phyloP scores from a whole-genome alignment of 2,888 invertebrate genomes.

The Imbricaverruca yamaguchii region DNA sequence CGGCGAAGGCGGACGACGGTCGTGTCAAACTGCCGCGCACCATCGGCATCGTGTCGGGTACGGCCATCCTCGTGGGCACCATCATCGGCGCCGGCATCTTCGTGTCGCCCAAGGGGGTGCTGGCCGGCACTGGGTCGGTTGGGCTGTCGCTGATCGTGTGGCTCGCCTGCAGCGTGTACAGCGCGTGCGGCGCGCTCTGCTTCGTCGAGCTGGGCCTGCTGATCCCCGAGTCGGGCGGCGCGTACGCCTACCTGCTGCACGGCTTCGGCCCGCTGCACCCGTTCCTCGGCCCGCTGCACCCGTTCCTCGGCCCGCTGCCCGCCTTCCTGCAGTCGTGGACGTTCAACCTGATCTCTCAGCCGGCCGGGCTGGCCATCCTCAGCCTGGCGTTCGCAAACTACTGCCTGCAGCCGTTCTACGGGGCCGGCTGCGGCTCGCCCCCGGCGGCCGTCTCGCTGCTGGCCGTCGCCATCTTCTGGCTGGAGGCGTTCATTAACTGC shows the following conservation, averaged over 20 bases:
- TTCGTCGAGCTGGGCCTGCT: conserved; percentile 75
- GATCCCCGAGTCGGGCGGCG: conserved; percentile 69
- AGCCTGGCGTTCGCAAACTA: conserved; percentile 69
- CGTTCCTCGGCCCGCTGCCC: too few relatives aligned
- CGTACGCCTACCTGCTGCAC: conserved; percentile 60
- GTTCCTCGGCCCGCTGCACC: conserved; percentile 53
- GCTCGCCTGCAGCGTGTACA: conserved; percentile 67
- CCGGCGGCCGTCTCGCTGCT: background rate
- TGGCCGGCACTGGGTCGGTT: conserved; percentile 67
- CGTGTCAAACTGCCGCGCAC: background rate
- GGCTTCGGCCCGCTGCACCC: conserved; percentile 44
- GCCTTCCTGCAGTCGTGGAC: conserved; percentile 71
- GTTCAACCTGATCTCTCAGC: conserved; percentile 62
- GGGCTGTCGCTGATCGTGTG: conserved; percentile 70
- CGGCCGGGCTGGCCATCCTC: conserved; percentile 69
- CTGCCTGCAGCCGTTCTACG: conserved; percentile 38
- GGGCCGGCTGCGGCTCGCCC: background rate
- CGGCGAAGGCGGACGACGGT: too few relatives aligned
- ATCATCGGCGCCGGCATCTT: conserved; percentile 88
- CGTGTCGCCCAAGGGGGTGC: conserved; percentile 69
- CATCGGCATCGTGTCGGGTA: conserved; percentile 68
- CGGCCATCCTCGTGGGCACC: conserved; percentile 73
- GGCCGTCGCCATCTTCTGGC: background rate
- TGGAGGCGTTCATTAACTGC: conserved; percentile 60
- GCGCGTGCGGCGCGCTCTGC: conserved; percentile 69